Percentiles rank a stretch among this genome's conserved stretches.
Evolutionary conservation across 2,113 vertebrate genomes (phyloP).

Genomic region (Elachura formosa): DNA sequence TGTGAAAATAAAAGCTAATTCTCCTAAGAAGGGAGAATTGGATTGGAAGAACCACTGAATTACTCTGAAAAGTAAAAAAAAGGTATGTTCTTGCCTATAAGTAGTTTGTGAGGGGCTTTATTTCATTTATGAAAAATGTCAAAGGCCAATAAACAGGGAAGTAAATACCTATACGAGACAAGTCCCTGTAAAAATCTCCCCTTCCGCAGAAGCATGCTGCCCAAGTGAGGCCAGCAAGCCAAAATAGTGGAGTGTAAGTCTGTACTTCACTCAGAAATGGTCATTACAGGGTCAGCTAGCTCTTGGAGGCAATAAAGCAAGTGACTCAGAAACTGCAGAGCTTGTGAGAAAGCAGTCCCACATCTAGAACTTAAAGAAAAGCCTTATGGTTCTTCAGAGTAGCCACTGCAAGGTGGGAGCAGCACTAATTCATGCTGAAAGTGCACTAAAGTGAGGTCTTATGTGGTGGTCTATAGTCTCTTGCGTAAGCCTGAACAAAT

Average conservation of each 20-base stretch:
- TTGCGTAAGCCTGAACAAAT: not conserved
- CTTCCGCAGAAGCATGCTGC: not conserved
- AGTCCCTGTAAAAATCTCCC: not conserved
- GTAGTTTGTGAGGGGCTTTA: not conserved
- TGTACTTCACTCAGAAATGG: not conserved
- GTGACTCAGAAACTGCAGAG: not conserved
- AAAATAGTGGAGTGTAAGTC: not conserved
- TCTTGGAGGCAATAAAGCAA: not conserved
- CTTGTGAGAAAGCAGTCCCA: not conserved
- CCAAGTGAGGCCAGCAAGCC: not conserved
- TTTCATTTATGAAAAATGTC: not conserved
- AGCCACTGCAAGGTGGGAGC: not conserved
- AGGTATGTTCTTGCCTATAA: not conserved
- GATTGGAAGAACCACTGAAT: not conserved
- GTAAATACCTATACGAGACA: rapidly evolving
- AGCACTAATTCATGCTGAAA: not conserved
- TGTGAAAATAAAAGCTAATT: not conserved
- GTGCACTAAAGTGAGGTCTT: not conserved
- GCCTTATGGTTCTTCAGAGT: not conserved
- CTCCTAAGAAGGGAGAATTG: not conserved
- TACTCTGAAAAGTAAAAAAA: not conserved
- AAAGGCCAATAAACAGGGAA: not conserved
- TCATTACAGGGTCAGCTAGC: not conserved
- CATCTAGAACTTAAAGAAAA: not conserved
- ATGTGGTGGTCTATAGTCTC: not conserved